Evolutionary conservation across 2,888 invertebrate species (phyloP), one percentile per base, ranked within the genome.

Genomic region (Drosophila mimica): DNA sequence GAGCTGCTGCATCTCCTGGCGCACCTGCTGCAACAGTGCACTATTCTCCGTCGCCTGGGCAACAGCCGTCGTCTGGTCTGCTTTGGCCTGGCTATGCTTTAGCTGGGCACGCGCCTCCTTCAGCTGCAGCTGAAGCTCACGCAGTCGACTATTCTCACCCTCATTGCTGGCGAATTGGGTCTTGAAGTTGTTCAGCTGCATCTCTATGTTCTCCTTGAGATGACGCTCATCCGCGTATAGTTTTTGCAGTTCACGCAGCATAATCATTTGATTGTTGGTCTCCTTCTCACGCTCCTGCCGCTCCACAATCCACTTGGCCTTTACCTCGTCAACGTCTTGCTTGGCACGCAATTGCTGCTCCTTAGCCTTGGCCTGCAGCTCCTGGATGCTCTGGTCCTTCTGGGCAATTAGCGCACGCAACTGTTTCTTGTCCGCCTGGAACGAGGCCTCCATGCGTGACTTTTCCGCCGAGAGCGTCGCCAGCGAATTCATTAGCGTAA

Each of bases 281-380:
- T 97, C 97, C 83, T 96, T 96, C 91, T 98, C 97, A 64, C 97
- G 94, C 84, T 97, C 97, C 88, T 96, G 96, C 69, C 97, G 96
- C 90, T 97, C 96, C 85, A 95, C 95, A 5, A 96, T 95, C 67
- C 97, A 94, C 91, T 96, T 96, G 13, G 96, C 95, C 88, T 96
- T 96, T 8, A 96, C 92, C 85, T 96, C 95, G 81, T 95, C 95
- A 2, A 96, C 90, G 85, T 96, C 96, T 0, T 94, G 93, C 38
- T 94, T 92, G 76, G 95, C 94, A 65, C 95, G 94, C 77, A 94
- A 94, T 3, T 94, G 94, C 20, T 94, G 88, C 20, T 94, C 94
- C 77, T 94, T 95, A 3, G 95, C 93, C 88, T 95, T 95, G 49
- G 95, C 95, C 80, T 94, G 94, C 78, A 96, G 92, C 31, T 95